phyloP scores from a whole-genome alignment of 2,888 invertebrate species.

The Beris chalybata region DNA sequence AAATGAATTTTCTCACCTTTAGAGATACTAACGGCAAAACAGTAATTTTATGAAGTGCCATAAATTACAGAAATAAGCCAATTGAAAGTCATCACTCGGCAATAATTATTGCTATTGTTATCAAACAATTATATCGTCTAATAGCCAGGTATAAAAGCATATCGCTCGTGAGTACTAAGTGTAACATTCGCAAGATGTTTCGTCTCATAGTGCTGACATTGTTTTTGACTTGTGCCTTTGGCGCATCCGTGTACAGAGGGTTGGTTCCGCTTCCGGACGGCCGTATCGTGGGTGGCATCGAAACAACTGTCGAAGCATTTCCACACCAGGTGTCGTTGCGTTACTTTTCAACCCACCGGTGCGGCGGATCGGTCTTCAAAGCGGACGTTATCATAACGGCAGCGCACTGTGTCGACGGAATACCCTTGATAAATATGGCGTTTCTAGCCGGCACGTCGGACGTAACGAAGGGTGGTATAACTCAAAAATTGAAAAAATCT shows the following conservation, averaged over 20 bases:
- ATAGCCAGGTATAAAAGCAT: constrained; percentile 1
- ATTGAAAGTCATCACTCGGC: no score
- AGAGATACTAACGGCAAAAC: no score
- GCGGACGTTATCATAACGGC: constrained; percentile 60
- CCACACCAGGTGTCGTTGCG: constrained; percentile 51
- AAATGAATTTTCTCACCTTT: no score
- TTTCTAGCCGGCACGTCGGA: constrained; percentile 61
- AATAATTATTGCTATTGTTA: no score
- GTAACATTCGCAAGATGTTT: neutral
- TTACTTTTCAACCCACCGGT: constrained; percentile 57
- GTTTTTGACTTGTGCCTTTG: constrained; percentile 43
- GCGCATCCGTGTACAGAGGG: constrained; percentile 42
- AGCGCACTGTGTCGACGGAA: constrained; percentile 61
- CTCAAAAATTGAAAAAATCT: constrained; percentile 4
- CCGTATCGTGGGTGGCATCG: constrained; percentile 50
- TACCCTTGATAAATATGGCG: constrained; percentile 41
- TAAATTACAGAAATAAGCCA: no score
- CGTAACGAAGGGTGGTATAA: constrained; percentile 46
- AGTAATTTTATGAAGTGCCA: no score
- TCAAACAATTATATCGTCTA: no score
- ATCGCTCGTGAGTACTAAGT: neutral
- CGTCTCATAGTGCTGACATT: constrained; percentile 39
- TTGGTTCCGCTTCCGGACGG: constrained; percentile 47
- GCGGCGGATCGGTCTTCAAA: constrained; percentile 61
- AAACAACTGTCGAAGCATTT: constrained; percentile 43